Base-by-base conservation (phyloP, 2,888 invertebrate genomes). In the Cloeon dipterum region DNA sequence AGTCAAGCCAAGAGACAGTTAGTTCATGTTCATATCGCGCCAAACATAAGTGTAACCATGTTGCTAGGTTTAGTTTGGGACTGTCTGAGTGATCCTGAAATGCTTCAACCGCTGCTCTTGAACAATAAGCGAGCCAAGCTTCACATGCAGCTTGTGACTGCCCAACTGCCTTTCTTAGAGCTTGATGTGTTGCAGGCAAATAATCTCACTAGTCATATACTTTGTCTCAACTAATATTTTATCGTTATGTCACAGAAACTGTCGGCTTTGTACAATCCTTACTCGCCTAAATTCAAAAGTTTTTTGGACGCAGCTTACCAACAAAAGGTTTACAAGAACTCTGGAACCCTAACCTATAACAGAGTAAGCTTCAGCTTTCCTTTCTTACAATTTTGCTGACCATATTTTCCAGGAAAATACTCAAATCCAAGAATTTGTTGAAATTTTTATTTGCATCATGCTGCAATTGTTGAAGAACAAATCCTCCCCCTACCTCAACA, bases 221-320 rank as follows among this genome's bases (percentile, higher is more conserved):
- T 21, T 39, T 40, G 39, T 43, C 14, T 38, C 32, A 35, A 38
- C 37, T 33, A 21, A 19, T 11, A 26, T 35, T 34, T 34, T 16
- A 32, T 35, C n/a, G n/a, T 10, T 19, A 7, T 21, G 39, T 46
- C 56, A 11, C 52, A 61, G 49, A 56, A 65, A 45, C 53, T 72
- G 41, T 61, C 63, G 3, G 51, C 56, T 26, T 58, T 70, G 37
- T 63, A 70, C 45, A 70, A 73, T 54, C 72, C 72, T 37, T 70
- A 70, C 42, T 65, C 64, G 46, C 63, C 68, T 32, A 40, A 40
- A n/a, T 41, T 47, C 16, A 7, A n/a, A n/a, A n/a, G n/a, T n/a
- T n/a, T n/a, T n/a, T n/a, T n/a, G n/a, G n/a, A n/a, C n/a, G n/a
- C n/a, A n/a, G n/a, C n/a, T n/a, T n/a, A n/a, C n/a, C n/a, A n/a